Percentiles rank a stretch among this genome's conserved stretches.
phyloP scores from a whole-genome alignment of 2,113 vertebrate genomes.

The Limanda limanda region DNA sequence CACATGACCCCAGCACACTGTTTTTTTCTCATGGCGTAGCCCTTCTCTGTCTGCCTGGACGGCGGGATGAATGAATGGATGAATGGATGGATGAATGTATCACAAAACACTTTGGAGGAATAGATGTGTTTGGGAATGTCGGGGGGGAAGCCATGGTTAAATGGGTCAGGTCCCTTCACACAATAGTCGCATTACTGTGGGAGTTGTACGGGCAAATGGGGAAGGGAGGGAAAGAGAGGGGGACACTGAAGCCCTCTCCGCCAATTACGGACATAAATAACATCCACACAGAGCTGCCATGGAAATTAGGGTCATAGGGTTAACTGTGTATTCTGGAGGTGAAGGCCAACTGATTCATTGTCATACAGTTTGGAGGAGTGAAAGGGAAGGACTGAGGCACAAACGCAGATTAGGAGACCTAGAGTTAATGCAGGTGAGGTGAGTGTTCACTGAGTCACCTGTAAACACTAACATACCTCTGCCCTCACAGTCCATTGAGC shows the following conservation, averaged over 20 bases:
- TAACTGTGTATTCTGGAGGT: constrained; percentile 67
- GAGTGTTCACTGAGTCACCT: neutral
- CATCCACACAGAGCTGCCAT: constrained; percentile 63
- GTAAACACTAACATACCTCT: neutral
- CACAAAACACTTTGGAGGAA: constrained; percentile 72
- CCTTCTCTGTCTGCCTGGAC: constrained; percentile 85
- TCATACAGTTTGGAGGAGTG: constrained; percentile 10
- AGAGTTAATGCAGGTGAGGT: constrained; percentile 4
- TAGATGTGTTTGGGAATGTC: constrained; percentile 70
- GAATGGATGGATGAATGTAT: constrained; percentile 71
- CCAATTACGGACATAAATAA: constrained; percentile 80
- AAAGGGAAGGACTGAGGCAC: constrained; percentile 22
- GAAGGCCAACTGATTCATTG: constrained; percentile 33
- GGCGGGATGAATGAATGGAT: constrained; percentile 81
- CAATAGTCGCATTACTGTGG: constrained; percentile 73
- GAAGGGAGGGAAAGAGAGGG: constrained; percentile 10
- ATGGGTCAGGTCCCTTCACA: constrained; percentile 78
- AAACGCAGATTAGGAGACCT: constrained; percentile 12
- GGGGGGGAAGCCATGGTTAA: constrained; percentile 64
- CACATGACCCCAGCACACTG: constrained; percentile 87
- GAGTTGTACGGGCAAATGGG: constrained; percentile 62
- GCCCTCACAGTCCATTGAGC: neutral
- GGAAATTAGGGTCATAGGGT: constrained; percentile 75
- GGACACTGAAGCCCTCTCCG: constrained; percentile 48
- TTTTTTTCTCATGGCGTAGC: constrained; percentile 91